These are phyloP conservation scores for Diphyllodes magnificus DNA, from an alignment of 2,113 vertebrate species.

Conservation along the genomic window DNA sequence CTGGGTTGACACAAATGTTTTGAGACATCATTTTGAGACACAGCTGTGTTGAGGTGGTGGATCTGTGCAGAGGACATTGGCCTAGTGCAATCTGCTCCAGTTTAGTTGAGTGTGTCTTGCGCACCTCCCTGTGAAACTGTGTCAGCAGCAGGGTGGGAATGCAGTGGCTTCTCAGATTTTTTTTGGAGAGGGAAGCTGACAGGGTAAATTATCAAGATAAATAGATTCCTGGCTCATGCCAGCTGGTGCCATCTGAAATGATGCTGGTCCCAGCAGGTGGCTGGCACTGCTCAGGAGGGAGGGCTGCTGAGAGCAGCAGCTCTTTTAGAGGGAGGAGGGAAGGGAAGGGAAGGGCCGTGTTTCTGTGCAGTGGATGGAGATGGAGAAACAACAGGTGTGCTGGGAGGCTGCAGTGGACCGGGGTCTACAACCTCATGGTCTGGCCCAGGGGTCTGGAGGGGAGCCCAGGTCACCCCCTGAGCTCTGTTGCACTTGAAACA, in stretches of 20 bases:
- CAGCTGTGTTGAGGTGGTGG: not conserved
- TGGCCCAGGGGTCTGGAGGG: not conserved
- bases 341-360: not conserved
- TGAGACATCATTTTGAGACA: not conserved
- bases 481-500: not conserved
- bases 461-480: not conserved
- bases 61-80: not conserved
- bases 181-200: not conserved
- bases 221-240: not conserved
- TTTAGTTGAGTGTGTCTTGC: not conserved
- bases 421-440: not conserved
- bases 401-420: fast-evolving
- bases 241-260: not conserved
- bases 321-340: not conserved
- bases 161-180: not conserved
- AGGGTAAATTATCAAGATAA: not conserved
- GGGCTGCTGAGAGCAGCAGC: not conserved
- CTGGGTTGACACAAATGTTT: not conserved
- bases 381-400: not conserved
- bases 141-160: not conserved
- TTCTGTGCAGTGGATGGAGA: not conserved
- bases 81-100: fast-evolving
- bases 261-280: not conserved
- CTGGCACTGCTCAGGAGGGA: not conserved
- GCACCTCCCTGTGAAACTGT: not conserved